phyloP scores from a whole-genome alignment of 2,888 invertebrate species.

The Scaptomyza flava region DNA sequence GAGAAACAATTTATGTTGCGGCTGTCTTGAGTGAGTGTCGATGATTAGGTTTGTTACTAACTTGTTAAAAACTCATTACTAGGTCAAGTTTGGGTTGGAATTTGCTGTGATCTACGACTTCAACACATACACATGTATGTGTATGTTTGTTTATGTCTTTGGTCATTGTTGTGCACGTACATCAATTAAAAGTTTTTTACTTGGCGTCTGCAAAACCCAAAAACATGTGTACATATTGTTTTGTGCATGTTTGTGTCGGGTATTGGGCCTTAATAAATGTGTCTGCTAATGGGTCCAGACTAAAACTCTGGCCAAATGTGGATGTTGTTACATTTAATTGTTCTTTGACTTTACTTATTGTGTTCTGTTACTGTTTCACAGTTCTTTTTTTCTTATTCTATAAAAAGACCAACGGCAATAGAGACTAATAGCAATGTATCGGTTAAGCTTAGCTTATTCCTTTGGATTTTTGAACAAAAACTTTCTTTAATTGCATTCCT shows the following conservation, averaged over 20 bases:
- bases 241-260: conserved; percentile 31
- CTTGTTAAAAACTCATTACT: conserved; percentile 72
- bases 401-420: background rate
- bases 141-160: conserved; percentile 5
- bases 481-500: background rate
- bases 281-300: conserved; percentile 48
- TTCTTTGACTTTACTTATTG: conserved; percentile 21
- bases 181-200: conserved; percentile 68
- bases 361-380: conserved; percentile 11
- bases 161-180: conserved; percentile 34
- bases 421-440: background rate
- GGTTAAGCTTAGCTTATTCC: background rate
- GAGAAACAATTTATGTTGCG: conserved; percentile 5
- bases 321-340: conserved; percentile 31
- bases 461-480: background rate
- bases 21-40: conserved; percentile 22
- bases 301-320: conserved; percentile 10
- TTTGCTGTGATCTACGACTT: conserved; percentile 9
- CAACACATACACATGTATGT: conserved; percentile 1
- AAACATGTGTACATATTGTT: conserved; percentile 24
- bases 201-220: conserved; percentile 3
- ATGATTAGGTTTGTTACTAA: conserved; percentile 50
- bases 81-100: conserved; percentile 39
- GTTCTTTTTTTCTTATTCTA: background rate
- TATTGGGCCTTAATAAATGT: conserved; percentile 47